These are phyloP conservation scores for Habroteleia sp. DNA, from an alignment of 2,888 invertebrate genomes.

Conservation along the genomic window DNA sequence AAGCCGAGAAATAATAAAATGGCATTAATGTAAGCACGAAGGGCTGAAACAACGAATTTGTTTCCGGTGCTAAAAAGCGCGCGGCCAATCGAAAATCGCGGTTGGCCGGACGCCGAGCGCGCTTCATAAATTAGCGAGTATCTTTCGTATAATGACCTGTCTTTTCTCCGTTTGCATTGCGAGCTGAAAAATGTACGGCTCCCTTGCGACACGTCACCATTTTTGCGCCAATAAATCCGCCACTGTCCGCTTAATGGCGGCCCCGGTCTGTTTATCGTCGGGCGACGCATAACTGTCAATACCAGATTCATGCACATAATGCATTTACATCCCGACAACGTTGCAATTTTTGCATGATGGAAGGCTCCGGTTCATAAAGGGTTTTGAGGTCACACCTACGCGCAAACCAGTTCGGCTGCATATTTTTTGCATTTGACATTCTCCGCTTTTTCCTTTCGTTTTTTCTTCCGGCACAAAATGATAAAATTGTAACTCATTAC, in stretches of 20 bases:
- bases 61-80: background rate
- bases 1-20: background rate
- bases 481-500: no score
- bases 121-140: conserved; percentile 39
- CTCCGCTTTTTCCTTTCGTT: no score
- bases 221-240: conserved; percentile 62
- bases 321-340: conserved; percentile 50
- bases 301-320: conserved; percentile 62
- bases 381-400: conserved; percentile 27
- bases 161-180: conserved; percentile 22
- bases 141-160: conserved; percentile 54
- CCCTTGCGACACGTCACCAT: conserved; percentile 37
- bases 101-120: conserved; percentile 12
- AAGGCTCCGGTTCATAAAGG: conserved; percentile 38
- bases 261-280: conserved; percentile 46
- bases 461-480: no score
- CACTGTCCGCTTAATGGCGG: conserved; percentile 61
- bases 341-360: conserved; percentile 58
- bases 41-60: conserved; percentile 9
- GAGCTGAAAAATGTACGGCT: conserved; percentile 53
- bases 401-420: background rate
- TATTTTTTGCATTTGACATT: no score
- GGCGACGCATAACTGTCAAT: conserved; percentile 64
- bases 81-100: conserved; percentile 12
- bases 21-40: background rate